Evolutionary conservation across 1,140 invertebrate genomes (phyloP), one percentile per base, ranked within the genome.

Genomic region (Heliconius congener): DNA sequence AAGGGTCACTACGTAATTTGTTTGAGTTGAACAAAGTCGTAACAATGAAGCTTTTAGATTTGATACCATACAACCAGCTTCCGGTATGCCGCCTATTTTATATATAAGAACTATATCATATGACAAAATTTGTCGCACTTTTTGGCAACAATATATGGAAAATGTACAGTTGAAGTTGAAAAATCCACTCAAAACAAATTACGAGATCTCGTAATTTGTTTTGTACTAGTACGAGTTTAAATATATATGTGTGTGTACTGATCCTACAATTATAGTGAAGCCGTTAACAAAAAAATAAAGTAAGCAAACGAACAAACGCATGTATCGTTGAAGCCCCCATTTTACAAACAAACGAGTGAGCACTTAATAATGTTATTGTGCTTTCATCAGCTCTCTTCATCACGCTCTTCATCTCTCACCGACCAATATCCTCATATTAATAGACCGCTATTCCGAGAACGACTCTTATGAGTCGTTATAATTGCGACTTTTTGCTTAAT

Each of bases 1-100:
- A 83, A 83, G 37, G 76, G 80, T 77, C 57, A 55, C 55, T 74
- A 57, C 71, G 52, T 82, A 74, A 78, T 78, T 74, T 73, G 71
- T 73, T 74, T 46, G 52, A 78, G 77, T 55, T 55, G 52, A 55
- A 55, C 42, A 66, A 78, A 73, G 55, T 60, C 66, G 71, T 73
- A 78, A 78, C 71, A 73, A 74, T 74, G 55, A 72, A 16, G 70
- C 71, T 57, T 55, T 57, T 57, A 11, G 8, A 23, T 57, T 57
- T 52, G 50, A 52, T 30, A 18, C 13, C 50, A 8, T 52, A 52
- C 50, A 52, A 52, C n/a, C 55, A 18, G 18, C n/a, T 1, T 19
- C 23, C 5, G 5, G 18, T 57, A 6, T 23, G 19, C 9, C n/a
- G 2, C 6, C 55, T 23, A 2, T 57, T 57, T n/a, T 18, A 57